A percentile compares a stretch with the other conserved stretches of the same genome.
phyloP scores from a whole-genome alignment of 92 coral and sea anemone genomes.

The Epizoanthus fatuus region DNA sequence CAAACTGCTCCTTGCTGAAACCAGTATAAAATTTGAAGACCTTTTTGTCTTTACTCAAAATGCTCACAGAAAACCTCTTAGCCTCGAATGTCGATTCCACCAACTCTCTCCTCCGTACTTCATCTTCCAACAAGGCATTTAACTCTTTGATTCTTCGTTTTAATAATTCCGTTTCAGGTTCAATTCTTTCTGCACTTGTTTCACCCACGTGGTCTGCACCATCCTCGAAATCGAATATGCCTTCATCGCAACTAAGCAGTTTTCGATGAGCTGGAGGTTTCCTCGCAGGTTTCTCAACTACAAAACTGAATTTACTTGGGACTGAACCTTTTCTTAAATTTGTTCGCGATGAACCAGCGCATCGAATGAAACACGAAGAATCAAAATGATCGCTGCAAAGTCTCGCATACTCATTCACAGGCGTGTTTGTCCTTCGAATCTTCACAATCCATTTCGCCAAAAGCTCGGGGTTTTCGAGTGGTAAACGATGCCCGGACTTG shows the following conservation, averaged over 20 bases:
- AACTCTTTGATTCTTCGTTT: conserved; percentile 5
- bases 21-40: conserved; percentile 65
- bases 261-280: no score
- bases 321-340: background rate
- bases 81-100: conserved; percentile 44
- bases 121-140: conserved; percentile 38
- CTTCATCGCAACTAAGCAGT: no score
- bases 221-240: no score
- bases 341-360: background rate
- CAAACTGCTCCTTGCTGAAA: conserved; percentile 57
- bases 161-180: conserved; percentile 1
- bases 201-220: background rate
- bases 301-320: conserved; percentile 8
- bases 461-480: background rate
- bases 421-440: no score
- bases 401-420: no score
- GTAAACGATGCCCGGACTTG: conserved; percentile 34
- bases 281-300: no score
- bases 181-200: background rate
- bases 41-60: conserved; percentile 44
- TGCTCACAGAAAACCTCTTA: conserved; percentile 51
- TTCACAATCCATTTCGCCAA: background rate
- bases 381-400: conserved; percentile 28
- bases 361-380: background rate
- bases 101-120: conserved; percentile 5